Evolutionary conservation across 2,113 vertebrate species (phyloP), one percentile per base, ranked within the genome.

Genomic region (Cebidichthys violaceus): DNA sequence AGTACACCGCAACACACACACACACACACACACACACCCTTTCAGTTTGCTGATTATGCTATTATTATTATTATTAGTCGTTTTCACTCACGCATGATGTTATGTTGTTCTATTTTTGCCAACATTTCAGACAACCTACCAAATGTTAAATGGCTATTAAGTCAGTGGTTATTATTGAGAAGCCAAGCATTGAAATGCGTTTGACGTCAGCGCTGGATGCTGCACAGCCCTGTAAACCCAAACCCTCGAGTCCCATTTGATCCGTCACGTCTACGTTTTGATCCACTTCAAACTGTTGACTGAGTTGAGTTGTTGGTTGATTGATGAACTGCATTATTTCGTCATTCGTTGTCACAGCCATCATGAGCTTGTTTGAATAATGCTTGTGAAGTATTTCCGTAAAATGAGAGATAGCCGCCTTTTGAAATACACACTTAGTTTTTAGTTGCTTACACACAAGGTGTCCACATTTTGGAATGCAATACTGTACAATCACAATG

Each of bases 71-170:
- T 72, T 77, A 86, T 88, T 68, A 90, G 60, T 78, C 52, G 20
- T 81, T 89, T 88, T 83, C 85, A 90, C 73, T 92, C 86, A 88
- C 59, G 77, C 92, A 82, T 92, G 88, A 79, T 86, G 89, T 92
- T 92, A 67, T 80, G 59, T 87, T 86, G 70, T 84, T 90, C 39
- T 62, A 29, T 80, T 81, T 89, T 82, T 35, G 47, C 60, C 67
- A 82, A 47, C 76, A 83, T 82, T 90, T 90, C 77, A 79, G 74
- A 64, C 70, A 80, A 77, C 70, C 74, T 78, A 79, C 60, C 75
- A 55, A n/a, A 71, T 66, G 70, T 87, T 68, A 65, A 90, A 91
- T 82, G 33, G 62, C 66, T 84, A 86, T 90, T 89, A 87, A 65
- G 37, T 52, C 45, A 31, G 55, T 29, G 59, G 79, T 91, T 90